Conservation (phyloP, 2,797 vertebrate species). For the Coendou prehensilis region DNA sequence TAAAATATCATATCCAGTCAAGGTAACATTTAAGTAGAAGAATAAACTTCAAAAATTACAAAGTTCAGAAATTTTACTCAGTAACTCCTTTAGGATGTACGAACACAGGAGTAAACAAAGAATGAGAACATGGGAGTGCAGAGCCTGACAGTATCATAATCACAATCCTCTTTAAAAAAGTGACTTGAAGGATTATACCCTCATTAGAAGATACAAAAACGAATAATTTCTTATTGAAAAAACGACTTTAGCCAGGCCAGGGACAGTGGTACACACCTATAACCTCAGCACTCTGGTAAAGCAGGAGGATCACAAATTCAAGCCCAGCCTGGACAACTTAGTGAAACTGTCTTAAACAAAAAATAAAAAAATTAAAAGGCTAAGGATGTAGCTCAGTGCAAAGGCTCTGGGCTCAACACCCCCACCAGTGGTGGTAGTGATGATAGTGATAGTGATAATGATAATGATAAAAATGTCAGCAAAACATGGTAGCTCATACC, state of each 20-base stretch:
- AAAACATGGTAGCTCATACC: background rate
- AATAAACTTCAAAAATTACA: conserved; percentile 32
- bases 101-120: background rate
- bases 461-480: background rate
- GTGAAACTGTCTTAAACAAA: background rate
- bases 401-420: background rate
- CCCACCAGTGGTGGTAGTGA: background rate
- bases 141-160: background rate
- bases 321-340: background rate
- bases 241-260: background rate
- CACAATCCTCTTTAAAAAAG: background rate
- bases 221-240: background rate
- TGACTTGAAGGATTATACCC: background rate
- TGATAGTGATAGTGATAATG: background rate
- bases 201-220: background rate
- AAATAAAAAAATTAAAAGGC: background rate
- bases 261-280: background rate
- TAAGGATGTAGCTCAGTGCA: background rate
- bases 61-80: background rate
- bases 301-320: background rate
- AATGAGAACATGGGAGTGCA: background rate
- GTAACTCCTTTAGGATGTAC: background rate
- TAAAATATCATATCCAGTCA: conserved; percentile 8
- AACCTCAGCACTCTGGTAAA: background rate
- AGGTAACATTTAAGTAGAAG: background rate